A percentile compares a stretch with the other conserved stretches of the same genome.
phyloP scores from a whole-genome alignment of 2,113 vertebrate species.

The Tautogolabrus adspersus region DNA sequence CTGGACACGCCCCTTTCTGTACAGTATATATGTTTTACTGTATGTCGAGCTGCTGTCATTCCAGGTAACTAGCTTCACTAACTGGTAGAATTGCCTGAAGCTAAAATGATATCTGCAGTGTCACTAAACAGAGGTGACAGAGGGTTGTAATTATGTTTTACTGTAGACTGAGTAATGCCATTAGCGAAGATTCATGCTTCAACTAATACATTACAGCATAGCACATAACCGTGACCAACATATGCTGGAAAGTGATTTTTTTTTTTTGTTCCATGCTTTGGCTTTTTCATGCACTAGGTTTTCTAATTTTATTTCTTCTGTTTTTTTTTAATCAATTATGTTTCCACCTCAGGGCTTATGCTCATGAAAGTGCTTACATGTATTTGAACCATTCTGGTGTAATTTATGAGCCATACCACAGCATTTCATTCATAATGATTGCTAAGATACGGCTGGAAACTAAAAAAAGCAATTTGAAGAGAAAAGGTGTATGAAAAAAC shows the following conservation, averaged over 20 bases:
- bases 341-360: background rate
- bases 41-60: background rate
- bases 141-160: constrained; percentile 12
- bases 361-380: constrained; percentile 9
- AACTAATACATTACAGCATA: background rate
- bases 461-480: background rate
- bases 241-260: background rate
- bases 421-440: constrained; percentile 13
- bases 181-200: constrained; percentile 14
- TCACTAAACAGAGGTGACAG: background rate
- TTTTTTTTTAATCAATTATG: background rate
- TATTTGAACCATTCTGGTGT: constrained; percentile 15
- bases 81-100: background rate
- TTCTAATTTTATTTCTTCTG: background rate
- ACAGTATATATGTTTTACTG: background rate
- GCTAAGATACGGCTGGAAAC: background rate
- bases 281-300: background rate
- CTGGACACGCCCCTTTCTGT: background rate
- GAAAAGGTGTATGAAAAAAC: background rate
- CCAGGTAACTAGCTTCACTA: background rate
- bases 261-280: background rate
- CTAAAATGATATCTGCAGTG: background rate
- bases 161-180: background rate
- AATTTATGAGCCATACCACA: constrained; percentile 9
- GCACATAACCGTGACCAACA: background rate